Conservation (phyloP, 2,888 invertebrate genomes). For the Dascillus cervinus region DNA sequence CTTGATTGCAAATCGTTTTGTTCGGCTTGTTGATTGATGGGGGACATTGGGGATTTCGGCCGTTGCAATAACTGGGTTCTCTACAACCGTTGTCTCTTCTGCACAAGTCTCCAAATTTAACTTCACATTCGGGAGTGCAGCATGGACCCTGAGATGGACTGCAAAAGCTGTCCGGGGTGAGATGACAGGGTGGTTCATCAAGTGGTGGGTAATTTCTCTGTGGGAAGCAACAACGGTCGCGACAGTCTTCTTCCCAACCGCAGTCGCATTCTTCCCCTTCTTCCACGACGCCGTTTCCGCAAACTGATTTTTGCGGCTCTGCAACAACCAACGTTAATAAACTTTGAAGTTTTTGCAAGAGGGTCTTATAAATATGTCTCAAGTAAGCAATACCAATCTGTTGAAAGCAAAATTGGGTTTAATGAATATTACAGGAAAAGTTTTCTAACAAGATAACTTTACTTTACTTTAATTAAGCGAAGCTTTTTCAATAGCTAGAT, state of each 20-base stretch:
- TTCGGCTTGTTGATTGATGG: conserved; percentile 87
- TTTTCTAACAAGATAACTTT: too few species aligned
- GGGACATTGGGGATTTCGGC: conserved; percentile 83
- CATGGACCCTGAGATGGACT: conserved; percentile 92
- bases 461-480: too few species aligned
- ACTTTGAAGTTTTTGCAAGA: too few species aligned
- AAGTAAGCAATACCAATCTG: too few species aligned
- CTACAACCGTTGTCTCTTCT: conserved; percentile 90
- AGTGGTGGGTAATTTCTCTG: conserved; percentile 72
- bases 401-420: too few species aligned
- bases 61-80: conserved; percentile 88
- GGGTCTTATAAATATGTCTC: too few species aligned
- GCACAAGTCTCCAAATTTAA: conserved; percentile 82
- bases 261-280: conserved; percentile 98
- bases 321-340: too few species aligned
- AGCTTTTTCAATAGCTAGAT: too few species aligned
- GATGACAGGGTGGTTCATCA: conserved; percentile 77
- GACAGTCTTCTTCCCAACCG: conserved; percentile 96
- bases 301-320: conserved; percentile 91
- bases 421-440: too few species aligned
- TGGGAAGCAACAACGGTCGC: conserved; percentile 88
- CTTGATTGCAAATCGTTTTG: conserved; percentile 92
- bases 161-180: conserved; percentile 72
- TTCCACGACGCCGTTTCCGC: conserved; percentile 97
- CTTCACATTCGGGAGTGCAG: conserved; percentile 79